These are phyloP conservation scores for Sylvia atricapilla DNA, from an alignment of 2,113 vertebrate species.

Conservation along the genomic window DNA sequence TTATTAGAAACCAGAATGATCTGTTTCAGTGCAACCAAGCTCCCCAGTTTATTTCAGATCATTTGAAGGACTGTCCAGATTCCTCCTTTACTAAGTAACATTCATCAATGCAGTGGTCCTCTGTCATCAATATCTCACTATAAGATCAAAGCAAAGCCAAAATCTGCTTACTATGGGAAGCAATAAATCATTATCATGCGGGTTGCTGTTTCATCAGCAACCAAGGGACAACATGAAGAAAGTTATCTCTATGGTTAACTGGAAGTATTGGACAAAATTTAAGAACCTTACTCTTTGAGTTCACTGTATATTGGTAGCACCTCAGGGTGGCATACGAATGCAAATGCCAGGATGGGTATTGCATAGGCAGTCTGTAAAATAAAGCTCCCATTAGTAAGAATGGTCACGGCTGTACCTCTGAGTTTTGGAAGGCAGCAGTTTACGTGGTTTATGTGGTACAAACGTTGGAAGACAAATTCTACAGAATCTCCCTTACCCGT, in stretches of 20 bases:
- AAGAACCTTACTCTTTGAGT: conserved; percentile 89
- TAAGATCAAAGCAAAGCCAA: not conserved
- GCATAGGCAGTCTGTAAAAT: conserved; percentile 92
- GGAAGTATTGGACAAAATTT: conserved; percentile 37
- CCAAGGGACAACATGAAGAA: not conserved
- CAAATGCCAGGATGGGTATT: conserved; percentile 96
- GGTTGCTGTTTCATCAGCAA: not conserved
- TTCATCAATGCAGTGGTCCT: not conserved
- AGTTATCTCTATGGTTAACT: not conserved
- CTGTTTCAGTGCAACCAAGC: not conserved
- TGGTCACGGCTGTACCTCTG: not conserved
- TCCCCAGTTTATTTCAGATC: not conserved
- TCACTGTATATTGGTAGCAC: conserved; percentile 98
- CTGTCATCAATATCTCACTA: not conserved
- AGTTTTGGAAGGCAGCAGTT: not conserved
- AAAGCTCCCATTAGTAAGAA: conserved; percentile 53
- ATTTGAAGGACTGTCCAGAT: not conserved
- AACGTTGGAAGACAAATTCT: not conserved
- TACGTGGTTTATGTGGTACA: not conserved
- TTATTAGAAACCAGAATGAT: not conserved
- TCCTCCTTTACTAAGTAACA: not conserved
- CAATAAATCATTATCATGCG: not conserved
- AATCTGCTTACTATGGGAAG: not conserved
- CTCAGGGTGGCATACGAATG: conserved; percentile 97
- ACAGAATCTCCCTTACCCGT: conserved; percentile 76